Conservation (phyloP, 2,797 vertebrate species). For the Sciaenops ocellatus region DNA sequence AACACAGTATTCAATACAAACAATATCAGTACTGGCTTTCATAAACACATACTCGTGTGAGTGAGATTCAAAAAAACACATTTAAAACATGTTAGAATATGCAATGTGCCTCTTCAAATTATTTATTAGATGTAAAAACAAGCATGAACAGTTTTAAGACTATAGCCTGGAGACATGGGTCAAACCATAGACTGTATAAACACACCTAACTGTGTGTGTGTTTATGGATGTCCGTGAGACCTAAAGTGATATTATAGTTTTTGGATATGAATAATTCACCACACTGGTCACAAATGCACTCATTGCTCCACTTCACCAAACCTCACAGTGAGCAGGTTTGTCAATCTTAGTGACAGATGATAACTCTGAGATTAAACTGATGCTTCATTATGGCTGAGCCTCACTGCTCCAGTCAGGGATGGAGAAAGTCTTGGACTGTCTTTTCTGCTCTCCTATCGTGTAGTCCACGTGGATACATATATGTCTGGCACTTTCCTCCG, state of each 20-base stretch:
- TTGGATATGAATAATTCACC: not conserved
- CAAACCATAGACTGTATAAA: not conserved
- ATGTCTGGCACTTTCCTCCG: slow-evolving; percentile 87
- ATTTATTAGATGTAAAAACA: slow-evolving; percentile 30
- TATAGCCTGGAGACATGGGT: not conserved
- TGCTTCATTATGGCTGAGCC: slow-evolving; percentile 38
- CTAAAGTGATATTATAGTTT: not conserved
- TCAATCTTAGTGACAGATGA: not conserved
- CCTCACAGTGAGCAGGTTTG: slow-evolving; percentile 1
- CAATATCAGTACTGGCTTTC: not conserved
- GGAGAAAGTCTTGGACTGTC: slow-evolving; percentile 88
- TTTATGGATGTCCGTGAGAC: not conserved
- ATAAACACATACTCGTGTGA: not conserved
- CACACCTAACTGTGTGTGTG: not conserved
- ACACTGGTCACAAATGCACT: not conserved
- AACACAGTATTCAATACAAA: not conserved
- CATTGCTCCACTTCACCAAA: not conserved
- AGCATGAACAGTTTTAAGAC: not conserved
- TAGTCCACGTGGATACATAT: slow-evolving; percentile 88
- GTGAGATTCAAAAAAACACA: not conserved
- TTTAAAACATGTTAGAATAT: not conserved
- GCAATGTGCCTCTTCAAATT: not conserved
- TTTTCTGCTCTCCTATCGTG: slow-evolving; percentile 85
- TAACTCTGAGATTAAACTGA: not conserved
- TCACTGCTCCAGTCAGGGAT: slow-evolving; percentile 88